Evolutionary conservation across 1,140 invertebrate species (phyloP).

Genomic region (Musca vetustissima): DNA sequence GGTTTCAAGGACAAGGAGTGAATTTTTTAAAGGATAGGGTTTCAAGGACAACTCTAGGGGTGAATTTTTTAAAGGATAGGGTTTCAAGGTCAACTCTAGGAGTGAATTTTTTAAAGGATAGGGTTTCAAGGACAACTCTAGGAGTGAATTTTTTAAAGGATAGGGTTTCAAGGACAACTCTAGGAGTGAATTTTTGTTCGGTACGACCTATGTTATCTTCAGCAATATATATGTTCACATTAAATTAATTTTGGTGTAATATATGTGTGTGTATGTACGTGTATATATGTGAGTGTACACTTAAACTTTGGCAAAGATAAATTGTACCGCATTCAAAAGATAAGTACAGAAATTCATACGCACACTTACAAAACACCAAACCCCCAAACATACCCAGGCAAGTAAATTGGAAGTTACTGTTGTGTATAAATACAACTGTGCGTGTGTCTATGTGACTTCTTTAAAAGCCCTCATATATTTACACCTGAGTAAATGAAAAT

Average conservation of each 20-base stretch:
- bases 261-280: not conserved
- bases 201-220: too few relatives aligned
- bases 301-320: not conserved
- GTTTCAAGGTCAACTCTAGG: not conserved
- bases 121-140: too few relatives aligned
- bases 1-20: too few relatives aligned
- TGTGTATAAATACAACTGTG: too few relatives aligned
- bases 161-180: too few relatives aligned
- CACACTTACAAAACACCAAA: not conserved
- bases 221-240: not conserved
- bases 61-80: too few relatives aligned
- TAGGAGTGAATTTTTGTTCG: too few relatives aligned
- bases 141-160: too few relatives aligned
- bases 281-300: not conserved
- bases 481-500: slow-evolving; percentile 20
- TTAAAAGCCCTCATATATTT: slow-evolving; percentile 8
- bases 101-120: too few relatives aligned
- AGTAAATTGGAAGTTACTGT: not conserved
- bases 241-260: slow-evolving; percentile 18
- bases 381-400: not conserved
- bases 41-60: too few relatives aligned
- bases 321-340: not conserved
- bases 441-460: too few relatives aligned
- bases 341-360: not conserved
- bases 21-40: too few relatives aligned